Base-by-base conservation (phyloP, 2,888 invertebrate species). In the Tridacna crocea region DNA sequence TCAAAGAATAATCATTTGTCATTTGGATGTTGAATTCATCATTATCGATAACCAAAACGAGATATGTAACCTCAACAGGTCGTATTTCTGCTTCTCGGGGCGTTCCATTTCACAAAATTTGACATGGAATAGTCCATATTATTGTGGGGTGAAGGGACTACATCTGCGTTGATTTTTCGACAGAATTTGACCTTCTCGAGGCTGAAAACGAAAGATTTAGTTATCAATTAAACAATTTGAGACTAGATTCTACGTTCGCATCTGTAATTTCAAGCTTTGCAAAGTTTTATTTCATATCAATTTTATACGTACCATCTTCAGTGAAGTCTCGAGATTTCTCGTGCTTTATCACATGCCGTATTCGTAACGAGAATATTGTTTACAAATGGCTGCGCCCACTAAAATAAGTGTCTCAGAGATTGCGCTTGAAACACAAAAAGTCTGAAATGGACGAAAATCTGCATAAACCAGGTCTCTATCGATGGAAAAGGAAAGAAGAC, bases 401-500 rank as follows among this genome's bases (percentile, higher is more conserved):
- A 68, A 55, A 55, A 10, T 11, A 51, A 51, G 55, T 55, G 3
- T 11, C 10, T 19, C 19, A 3, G 1, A 55, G 19, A 19, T 55
- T 3, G 15, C 55, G 3, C 10, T 1, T 19, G 10, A 10, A 3
- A 19, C 15, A 55, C 15, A 10, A 19, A 3, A 55, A 61, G 6
- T 13, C 13, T 61, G 70, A 58, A 22, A 91, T 90, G 90, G 85
- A 76, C 46, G 88, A 87, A 36, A 79, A 73, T 74, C 74, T 61
- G 24, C 91, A 91, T 63, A 91, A 89, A 81, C 82, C 80, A 17
- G 87, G 87, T 11, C 85, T 91, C 58, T 91, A 90, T 78, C 80
- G 88, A 58, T 92, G 92, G 92, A 89, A 90, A 75, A 80, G 89
- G 70, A 90, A 90, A 81, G 87, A 88, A 17, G 90, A 90, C 68